Evolutionary conservation across 2,888 invertebrate species (phyloP).

Genomic region (Scelioninae gen. 1): DNA sequence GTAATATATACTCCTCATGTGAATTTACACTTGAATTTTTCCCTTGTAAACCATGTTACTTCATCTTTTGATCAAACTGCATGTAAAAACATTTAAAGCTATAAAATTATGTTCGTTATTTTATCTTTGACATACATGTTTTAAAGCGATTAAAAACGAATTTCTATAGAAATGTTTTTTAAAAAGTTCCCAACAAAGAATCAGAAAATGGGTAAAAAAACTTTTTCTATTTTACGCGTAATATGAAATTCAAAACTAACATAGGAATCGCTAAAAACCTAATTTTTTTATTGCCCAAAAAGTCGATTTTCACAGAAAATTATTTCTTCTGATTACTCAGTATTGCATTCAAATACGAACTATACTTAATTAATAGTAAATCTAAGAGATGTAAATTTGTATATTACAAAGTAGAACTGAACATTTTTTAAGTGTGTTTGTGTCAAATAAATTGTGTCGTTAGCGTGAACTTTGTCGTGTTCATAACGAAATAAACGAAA

Average conservation of each 20-base stretch:
- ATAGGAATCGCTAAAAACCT: background rate
- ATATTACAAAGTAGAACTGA: background rate
- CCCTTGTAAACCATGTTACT: background rate
- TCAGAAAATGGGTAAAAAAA: background rate
- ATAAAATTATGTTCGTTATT: constrained; percentile 21
- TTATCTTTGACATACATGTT: constrained; percentile 5
- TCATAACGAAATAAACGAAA: constrained; percentile 21
- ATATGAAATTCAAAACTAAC: background rate
- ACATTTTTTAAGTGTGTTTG: background rate
- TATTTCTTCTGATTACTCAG: too few species aligned
- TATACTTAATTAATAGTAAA: too few species aligned
- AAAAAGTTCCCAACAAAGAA: background rate
- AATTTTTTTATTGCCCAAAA: background rate
- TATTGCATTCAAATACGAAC: too few species aligned
- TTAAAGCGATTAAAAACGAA: background rate
- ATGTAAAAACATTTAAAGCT: constrained; percentile 1
- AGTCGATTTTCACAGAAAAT: too few species aligned
- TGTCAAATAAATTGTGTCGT: constrained; percentile 12
- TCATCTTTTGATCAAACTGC: constrained; percentile 7
- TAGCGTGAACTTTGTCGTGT: constrained; percentile 8
- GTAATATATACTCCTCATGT: background rate
- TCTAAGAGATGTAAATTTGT: too few species aligned
- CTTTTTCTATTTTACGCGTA: background rate
- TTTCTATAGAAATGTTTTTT: background rate
- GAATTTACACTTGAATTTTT: constrained; percentile 1